phyloP scores from a whole-genome alignment of 2,888 invertebrate species.

The Hirtodrosophila histrioides region DNA sequence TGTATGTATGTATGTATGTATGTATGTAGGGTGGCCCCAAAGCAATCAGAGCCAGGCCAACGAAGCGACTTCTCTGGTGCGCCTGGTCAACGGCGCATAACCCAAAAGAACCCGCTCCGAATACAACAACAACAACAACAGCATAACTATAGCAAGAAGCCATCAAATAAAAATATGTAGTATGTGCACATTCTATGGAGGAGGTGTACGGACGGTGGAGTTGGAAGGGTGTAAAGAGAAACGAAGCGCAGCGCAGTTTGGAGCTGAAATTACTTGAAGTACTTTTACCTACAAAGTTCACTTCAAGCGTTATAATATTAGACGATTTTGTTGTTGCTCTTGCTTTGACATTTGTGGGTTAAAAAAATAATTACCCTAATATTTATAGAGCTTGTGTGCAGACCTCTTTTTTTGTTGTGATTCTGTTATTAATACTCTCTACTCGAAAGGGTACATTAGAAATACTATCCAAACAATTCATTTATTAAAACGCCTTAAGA shows the following conservation, averaged over 20 bases:
- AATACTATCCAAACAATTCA: too few relatives aligned
- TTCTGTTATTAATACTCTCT: too few relatives aligned
- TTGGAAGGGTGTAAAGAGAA: slow-evolving; percentile 15
- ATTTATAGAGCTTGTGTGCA: slow-evolving; percentile 48
- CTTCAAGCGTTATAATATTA: slow-evolving; percentile 48
- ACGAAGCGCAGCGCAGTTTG: slow-evolving; percentile 12
- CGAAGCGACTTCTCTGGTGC: slow-evolving; percentile 35
- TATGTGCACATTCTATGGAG: background rate
- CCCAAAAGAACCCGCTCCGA: slow-evolving; percentile 42
- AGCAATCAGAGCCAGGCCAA: slow-evolving; percentile 70
- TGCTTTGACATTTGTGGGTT: slow-evolving; percentile 73
- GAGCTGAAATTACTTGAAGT: slow-evolving; percentile 58
- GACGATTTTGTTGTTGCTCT: slow-evolving; percentile 26
- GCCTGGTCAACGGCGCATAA: slow-evolving; percentile 67
- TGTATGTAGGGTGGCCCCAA: slow-evolving; percentile 50
- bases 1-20: background rate
- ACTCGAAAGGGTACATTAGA: background rate
- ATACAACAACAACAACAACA: slow-evolving; percentile 39
- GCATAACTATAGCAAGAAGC: slow-evolving; percentile 51
- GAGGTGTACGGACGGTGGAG: background rate
- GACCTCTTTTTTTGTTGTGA: too few relatives aligned
- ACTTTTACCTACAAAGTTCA: slow-evolving; percentile 49
- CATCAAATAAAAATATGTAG: slow-evolving; percentile 60
- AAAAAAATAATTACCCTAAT: slow-evolving; percentile 68
- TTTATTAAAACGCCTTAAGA: too few relatives aligned